These are phyloP conservation scores for Lottia gigantea DNA, from an alignment of 2,888 invertebrate species.

Conservation along the genomic window DNA sequence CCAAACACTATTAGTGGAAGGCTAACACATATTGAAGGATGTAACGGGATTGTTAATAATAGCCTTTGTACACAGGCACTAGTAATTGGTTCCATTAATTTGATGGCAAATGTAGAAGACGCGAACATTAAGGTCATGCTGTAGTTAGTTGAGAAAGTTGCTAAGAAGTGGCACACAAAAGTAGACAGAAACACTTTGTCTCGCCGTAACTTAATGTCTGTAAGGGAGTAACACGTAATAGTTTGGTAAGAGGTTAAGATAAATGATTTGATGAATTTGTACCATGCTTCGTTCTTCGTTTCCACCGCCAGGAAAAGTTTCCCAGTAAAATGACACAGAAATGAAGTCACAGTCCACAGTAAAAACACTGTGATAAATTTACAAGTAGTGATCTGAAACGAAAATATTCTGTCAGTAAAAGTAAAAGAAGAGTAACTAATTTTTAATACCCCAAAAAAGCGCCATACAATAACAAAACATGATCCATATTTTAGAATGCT, in stretches of 20 bases:
- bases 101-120: slow-evolving; percentile 42
- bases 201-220: background rate
- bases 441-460: too few relatives aligned
- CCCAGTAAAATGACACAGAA: background rate
- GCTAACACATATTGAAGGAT: slow-evolving; percentile 22
- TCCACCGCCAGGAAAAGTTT: background rate
- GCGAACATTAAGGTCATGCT: slow-evolving; percentile 38
- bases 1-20: slow-evolving; percentile 35
- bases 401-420: too few relatives aligned
- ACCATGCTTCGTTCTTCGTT: background rate
- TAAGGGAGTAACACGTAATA: background rate
- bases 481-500: too few relatives aligned
- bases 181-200: background rate
- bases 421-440: too few relatives aligned
- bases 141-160: slow-evolving; percentile 37
- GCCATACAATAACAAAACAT: too few relatives aligned
- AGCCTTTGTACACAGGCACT: slow-evolving; percentile 32
- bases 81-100: slow-evolving; percentile 41
- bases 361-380: background rate
- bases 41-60: slow-evolving; percentile 26
- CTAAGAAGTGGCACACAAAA: slow-evolving; percentile 27
- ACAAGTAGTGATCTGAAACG: background rate
- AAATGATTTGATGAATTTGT: background rate
- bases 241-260: background rate
- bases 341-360: background rate